Evolutionary conservation across 64 coral and sea anemone species (phyloP).

Genomic region (Porites australiensis): DNA sequence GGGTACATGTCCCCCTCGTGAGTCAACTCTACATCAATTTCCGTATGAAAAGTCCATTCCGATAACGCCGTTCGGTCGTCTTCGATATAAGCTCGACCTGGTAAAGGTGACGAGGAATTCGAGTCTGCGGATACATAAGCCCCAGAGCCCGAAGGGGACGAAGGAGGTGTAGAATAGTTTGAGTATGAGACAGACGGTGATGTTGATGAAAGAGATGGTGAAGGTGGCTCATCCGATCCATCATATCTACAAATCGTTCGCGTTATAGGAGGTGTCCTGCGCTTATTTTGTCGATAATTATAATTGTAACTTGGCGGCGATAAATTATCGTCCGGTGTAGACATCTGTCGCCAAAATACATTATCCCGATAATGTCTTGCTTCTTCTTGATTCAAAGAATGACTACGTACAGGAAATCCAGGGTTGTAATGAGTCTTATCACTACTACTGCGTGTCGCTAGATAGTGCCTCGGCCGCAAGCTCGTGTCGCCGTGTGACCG

Average conservation of each 20-base stretch:
- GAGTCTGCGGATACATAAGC: slow-evolving; percentile 66
- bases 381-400: slow-evolving; percentile 64
- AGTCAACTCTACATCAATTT: slow-evolving; percentile 56
- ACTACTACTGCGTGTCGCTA: slow-evolving; percentile 17
- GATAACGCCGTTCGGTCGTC: slow-evolving; percentile 17
- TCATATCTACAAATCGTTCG: neutral
- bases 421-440: neutral
- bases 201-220: slow-evolving; percentile 57
- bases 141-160: slow-evolving; percentile 49
- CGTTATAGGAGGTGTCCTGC: slow-evolving; percentile 18
- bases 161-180: slow-evolving; percentile 64
- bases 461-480: slow-evolving; percentile 2
- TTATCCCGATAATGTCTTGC: slow-evolving; percentile 38
- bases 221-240: slow-evolving; percentile 50
- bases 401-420: slow-evolving; percentile 58
- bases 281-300: slow-evolving; percentile 57
- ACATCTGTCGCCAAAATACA: slow-evolving; percentile 38
- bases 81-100: slow-evolving; percentile 52
- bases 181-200: slow-evolving; percentile 68
- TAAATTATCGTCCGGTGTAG: slow-evolving; percentile 49
- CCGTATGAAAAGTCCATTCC: slow-evolving; percentile 48
- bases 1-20: neutral
- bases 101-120: slow-evolving; percentile 47
- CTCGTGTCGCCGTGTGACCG: slow-evolving; percentile 1
- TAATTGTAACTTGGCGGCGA: slow-evolving; percentile 13